Base-by-base conservation (phyloP, 2,797 vertebrate genomes). In the Centroberyx gerrardi region DNA sequence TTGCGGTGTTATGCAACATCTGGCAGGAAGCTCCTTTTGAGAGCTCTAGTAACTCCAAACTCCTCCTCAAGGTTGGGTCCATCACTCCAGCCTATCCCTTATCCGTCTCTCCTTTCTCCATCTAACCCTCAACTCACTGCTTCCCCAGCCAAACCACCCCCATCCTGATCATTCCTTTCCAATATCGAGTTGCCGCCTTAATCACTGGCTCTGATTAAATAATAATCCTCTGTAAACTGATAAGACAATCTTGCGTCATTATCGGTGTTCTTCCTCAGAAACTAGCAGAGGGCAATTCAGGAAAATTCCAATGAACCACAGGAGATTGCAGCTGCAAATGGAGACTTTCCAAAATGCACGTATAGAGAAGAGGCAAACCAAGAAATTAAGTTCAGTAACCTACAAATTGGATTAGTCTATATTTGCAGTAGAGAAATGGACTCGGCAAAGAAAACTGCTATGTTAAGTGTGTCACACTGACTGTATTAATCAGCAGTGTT, bases 1-100 rank as follows among this genome's bases (percentile, higher is more conserved):
- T 81, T 83, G 49, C 58, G 53, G 36, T 1, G 48, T 94, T 94
- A 91, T 9, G 72, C 86, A 94, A 94, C 87, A 90, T 89, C 88
- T 92, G 87, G 81, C 88, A 85, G 59, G 85, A 81, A 71, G 76
- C 48, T 70, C 60, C 74, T 80, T 53, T 54, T 80, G 76, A 83
- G 82, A 56, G 78, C 80, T 80, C 49, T 80, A 85, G 46, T 80
- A 85, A 77, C 62, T 68, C 78, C 58, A 69, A 66, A 77, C 72
- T 76, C 77, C 78, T 83, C 78, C 82, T 76, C 64, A 81, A 74
- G 28, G 44, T 64, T 61, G 22, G 33, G 62, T 80, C 52, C 65
- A 28, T 15, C 40, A 60, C 22, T 61, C 69, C 22, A 71, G 49
- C 17, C 46, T 49, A 40, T 67, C 69, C 64, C 72, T 42, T 6